Percentiles rank a stretch among this genome's conserved stretches.
Evolutionary conservation across 2,888 invertebrate species (phyloP).

Genomic region (Tipula vernalis): DNA sequence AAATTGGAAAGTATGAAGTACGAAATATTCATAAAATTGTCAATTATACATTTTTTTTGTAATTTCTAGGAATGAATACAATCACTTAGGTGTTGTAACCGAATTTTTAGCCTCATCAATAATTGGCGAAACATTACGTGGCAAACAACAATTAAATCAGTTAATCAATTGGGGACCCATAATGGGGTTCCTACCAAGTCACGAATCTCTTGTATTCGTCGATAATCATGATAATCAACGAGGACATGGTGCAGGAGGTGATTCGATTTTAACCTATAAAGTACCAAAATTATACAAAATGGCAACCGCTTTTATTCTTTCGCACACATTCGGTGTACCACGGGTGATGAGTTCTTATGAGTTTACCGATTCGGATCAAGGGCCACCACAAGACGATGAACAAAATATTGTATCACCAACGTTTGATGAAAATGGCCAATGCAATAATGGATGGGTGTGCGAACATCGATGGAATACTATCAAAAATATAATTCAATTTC

Average conservation of each 20-base stretch:
- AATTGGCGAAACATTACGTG: background rate
- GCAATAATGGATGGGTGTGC: constrained; percentile 59
- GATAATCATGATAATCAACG: constrained; percentile 83
- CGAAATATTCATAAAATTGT: background rate
- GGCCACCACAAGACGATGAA: constrained; percentile 41
- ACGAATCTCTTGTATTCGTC: constrained; percentile 54
- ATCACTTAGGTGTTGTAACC: background rate
- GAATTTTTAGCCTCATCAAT: background rate
- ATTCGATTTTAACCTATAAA: constrained; percentile 46
- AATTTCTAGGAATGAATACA: background rate
- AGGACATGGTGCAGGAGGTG: constrained; percentile 45
- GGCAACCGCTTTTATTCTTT: constrained; percentile 63
- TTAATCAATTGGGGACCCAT: constrained; percentile 37
- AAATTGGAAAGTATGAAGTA: constrained; percentile 21
- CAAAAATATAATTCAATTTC: constrained; percentile 56
- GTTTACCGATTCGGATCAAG: background rate
- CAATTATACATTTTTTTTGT: background rate
- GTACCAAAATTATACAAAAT: constrained; percentile 47
- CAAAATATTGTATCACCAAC: constrained; percentile 39
- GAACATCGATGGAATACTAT: constrained; percentile 69
- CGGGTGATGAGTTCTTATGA: constrained; percentile 67
- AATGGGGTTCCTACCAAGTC: constrained; percentile 49
- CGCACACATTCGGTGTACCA: constrained; percentile 61
- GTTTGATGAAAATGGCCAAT: constrained; percentile 47
- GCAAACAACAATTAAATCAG: background rate